Base-by-base conservation (phyloP, 30 jellyfish, hydroid and myxozoan species). In the Sanderia malayensis region DNA sequence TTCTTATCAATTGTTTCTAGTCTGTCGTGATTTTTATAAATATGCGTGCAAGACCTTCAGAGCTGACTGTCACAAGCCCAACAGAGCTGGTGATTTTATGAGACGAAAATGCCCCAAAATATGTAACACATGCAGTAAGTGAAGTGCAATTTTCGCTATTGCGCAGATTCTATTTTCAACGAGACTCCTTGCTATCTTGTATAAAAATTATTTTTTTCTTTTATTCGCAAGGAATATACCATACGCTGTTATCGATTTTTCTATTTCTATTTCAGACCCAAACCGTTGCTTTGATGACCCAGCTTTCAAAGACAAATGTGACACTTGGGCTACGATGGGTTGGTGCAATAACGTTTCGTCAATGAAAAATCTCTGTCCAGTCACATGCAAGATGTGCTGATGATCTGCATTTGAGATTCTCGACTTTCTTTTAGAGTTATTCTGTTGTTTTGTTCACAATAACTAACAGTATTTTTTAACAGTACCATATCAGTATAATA, bases 81-180 rank as follows among this genome's bases (percentile, higher is more conserved):
- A 46, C 0, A 37, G 3, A 0, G 80, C 97, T 41, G 97, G 97
- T 1, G 61, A 58, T 0, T 88, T 88, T 77, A 88, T 88, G 95
- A 67, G 95, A 41, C 21, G 21, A 25, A 18, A 9, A 28, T 88
- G 97, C 61, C 93, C 97, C 15, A 44, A 61, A 23, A 80, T 82
- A 18, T 88, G 97, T 31, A 61, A 64, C 22, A 22, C 69, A 6
- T 88, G 97, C 63, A 49, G 96, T 80, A 66, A 60, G 86, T n/a
- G n/a, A n/a, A n/a, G n/a, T n/a, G n/a, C n/a, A n/a, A n/a, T n/a
- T n/a, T n/a, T n/a, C n/a, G n/a, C n/a, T n/a, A n/a, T n/a, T n/a
- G n/a, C n/a, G n/a, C n/a, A n/a, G n/a, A n/a, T n/a, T n/a, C n/a
- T n/a, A n/a, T n/a, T n/a, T n/a, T n/a, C n/a, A n/a, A n/a, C n/a